Conservation (phyloP, 2,888 invertebrate genomes). For the Ethmia dodecea region DNA sequence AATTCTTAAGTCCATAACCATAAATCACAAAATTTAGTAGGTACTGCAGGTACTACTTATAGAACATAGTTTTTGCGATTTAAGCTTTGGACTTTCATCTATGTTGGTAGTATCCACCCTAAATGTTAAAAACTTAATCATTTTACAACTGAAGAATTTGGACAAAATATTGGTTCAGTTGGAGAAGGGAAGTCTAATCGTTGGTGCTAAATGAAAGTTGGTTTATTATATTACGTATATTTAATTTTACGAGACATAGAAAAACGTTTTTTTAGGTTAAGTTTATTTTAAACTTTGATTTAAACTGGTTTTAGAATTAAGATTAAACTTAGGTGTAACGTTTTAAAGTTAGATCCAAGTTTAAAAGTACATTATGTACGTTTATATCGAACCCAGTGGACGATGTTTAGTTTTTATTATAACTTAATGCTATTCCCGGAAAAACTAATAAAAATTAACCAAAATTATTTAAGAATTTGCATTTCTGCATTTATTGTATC, state of each 20-base stretch:
- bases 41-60: no score
- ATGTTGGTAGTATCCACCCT: no score
- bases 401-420: neutral
- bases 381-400: no score
- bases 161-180: slow-evolving; percentile 3
- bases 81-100: no score
- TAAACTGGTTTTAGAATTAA: slow-evolving; percentile 1
- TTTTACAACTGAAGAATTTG: slow-evolving; percentile 2
- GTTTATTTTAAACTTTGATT: slow-evolving; percentile 8
- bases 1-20: no score
- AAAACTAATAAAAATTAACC: slow-evolving; percentile 6
- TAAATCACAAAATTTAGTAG: no score
- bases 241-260: no score
- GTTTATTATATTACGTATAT: slow-evolving; percentile 5
- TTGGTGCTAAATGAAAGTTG: slow-evolving; percentile 15
- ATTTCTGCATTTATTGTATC: slow-evolving; percentile 41
- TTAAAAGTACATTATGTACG: no score
- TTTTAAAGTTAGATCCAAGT: no score
- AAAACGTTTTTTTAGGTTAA: slow-evolving; percentile 3
- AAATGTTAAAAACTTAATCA: no score
- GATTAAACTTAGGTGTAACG: no score
- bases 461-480: slow-evolving; percentile 16
- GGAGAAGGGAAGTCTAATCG: slow-evolving; percentile 7
- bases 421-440: slow-evolving; percentile 2
- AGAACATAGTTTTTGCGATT: no score